Base-by-base conservation (phyloP, 2,113 vertebrate species). In the Acanthisitta chloris region DNA sequence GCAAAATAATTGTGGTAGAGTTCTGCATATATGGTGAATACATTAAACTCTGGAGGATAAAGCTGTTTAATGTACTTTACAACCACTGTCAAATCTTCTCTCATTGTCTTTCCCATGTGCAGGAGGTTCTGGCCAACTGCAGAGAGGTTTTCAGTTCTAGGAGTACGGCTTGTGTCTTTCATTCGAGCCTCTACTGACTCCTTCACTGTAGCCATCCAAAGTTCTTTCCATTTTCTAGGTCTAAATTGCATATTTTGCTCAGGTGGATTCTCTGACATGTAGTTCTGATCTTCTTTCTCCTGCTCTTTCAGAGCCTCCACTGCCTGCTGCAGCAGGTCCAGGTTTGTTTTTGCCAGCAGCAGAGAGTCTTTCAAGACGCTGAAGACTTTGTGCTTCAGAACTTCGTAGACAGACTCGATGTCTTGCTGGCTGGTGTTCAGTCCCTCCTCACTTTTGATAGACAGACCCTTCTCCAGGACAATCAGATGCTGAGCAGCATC, bases 1-100 rank as follows among this genome's bases (percentile, higher is more conserved):
- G 98, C 98, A 94, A 99, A 98, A 14, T 81, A 92, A 46, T 91
- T 69, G 61, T 99, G 99, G 97, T 99, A 99, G 64, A 98, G 86
- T 49, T 95, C 71, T 12, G 98, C 98, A 17, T 99, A 99, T 52
- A 96, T 58, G 40, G 97, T 94, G 91, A 99, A 98, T 17, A 99
- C 97, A 38, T 97, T 91, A 81, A 99, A 97, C 20, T 99, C 96
- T 3, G 96, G 71, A 14, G 98, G 98, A 94, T 99, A 99, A 90
- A 98, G 98, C 16, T 94, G 95, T 91, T 94, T 97, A 62, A 99
- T 97, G 8, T 72, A 79, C 85, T 95, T 96, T 48, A 90, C 98
- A 93, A 99, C 97, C 6, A 70, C 92, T 80, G 98, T 98, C 92
- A 99, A 96, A 96, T 99, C 99, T 40, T 98, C 97, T 93, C 97